These are phyloP conservation scores for Clunio marinus DNA, from an alignment of 2,888 invertebrate species.

Conservation along the genomic window DNA sequence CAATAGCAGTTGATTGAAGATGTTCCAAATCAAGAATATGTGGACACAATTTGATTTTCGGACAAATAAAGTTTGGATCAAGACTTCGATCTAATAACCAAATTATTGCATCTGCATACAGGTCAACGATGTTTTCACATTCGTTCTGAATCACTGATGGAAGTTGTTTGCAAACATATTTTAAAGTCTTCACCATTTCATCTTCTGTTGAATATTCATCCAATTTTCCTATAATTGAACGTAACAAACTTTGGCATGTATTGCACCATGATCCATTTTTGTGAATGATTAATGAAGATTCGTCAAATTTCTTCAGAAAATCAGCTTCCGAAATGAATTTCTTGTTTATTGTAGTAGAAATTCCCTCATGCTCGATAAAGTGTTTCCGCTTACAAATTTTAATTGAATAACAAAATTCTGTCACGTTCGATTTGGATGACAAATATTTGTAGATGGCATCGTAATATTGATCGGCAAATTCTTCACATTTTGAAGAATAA, in stretches of 20 bases:
- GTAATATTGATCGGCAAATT: constrained; percentile 76
- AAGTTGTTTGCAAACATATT: constrained; percentile 64
- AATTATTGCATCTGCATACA: constrained; percentile 75
- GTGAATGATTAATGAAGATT: neutral
- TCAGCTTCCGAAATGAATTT: neutral
- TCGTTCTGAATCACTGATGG: constrained; percentile 60
- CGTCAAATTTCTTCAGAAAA: neutral
- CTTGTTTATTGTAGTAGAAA: neutral
- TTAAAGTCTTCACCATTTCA: constrained; percentile 62
- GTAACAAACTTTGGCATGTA: neutral
- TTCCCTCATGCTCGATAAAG: neutral
- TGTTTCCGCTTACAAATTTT: neutral
- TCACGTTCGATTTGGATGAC: too few species aligned
- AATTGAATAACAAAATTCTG: neutral
- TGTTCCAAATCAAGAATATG: neutral
- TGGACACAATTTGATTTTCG: constrained; percentile 66
- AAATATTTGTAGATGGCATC: constrained; percentile 66
- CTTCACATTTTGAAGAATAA: constrained; percentile 69
- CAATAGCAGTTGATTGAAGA: constrained; percentile 42
- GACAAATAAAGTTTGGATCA: constrained; percentile 56
- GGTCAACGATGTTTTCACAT: constrained; percentile 70
- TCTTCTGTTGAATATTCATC: constrained; percentile 45
- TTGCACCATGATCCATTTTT: constrained; percentile 8
- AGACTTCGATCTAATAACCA: constrained; percentile 66
- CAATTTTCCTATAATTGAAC: neutral